Conservation (phyloP, 2,113 vertebrate species). For the Charina bottae region DNA sequence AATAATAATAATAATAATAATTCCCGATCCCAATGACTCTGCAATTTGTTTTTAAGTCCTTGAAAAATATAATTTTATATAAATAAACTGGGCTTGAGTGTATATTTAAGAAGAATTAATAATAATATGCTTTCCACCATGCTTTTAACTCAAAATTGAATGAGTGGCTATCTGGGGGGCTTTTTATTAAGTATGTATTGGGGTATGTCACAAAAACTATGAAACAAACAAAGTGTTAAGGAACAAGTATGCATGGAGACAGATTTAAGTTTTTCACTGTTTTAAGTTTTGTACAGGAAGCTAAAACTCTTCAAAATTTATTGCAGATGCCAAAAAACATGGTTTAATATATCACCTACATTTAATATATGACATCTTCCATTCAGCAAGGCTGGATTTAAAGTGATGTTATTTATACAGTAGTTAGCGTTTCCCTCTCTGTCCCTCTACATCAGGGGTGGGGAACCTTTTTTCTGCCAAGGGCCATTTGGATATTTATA, state of each 20-base stretch:
- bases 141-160: background rate
- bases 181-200: no score
- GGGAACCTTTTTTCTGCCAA: no score
- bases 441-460: no score
- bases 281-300: background rate
- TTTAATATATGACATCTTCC: background rate
- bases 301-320: constrained; percentile 5
- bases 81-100: background rate
- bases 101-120: background rate
- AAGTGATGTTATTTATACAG: background rate
- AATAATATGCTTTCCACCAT: background rate
- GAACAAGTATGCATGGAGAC: background rate
- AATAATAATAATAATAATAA: background rate
- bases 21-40: background rate
- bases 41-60: background rate
- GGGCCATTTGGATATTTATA: no score
- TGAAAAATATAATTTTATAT: background rate
- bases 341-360: background rate
- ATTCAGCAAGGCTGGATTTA: background rate
- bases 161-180: no score
- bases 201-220: background rate
- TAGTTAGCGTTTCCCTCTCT: background rate
- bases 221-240: background rate
- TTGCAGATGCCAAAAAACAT: background rate
- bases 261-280: background rate